Evolutionary conservation across 2,113 vertebrate species (phyloP).

Genomic region (Eolophus roseicapilla): DNA sequence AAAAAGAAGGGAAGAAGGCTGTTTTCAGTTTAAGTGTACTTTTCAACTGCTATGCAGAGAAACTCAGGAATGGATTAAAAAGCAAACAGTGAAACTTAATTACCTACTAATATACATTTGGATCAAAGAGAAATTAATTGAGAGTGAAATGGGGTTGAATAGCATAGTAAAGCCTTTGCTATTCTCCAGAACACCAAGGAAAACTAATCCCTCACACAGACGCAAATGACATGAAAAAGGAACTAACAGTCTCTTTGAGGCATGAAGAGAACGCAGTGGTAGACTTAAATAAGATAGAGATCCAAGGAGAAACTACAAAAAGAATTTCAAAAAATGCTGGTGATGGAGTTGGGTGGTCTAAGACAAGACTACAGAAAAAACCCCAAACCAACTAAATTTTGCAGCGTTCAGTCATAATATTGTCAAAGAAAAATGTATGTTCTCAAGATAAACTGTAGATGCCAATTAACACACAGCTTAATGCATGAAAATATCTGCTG

Average conservation of each 20-base stretch:
- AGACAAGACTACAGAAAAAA: not conserved
- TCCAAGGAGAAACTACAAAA: not conserved
- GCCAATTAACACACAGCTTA: not conserved
- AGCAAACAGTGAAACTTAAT: not conserved
- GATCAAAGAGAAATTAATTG: conserved; percentile 10
- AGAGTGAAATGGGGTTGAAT: not conserved
- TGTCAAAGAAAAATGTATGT: not conserved
- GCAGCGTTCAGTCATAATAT: not conserved
- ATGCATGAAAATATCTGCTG: not conserved
- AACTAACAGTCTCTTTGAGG: not conserved
- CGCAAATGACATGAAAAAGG: not conserved
- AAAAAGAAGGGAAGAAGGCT: not conserved
- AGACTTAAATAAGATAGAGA: not conserved
- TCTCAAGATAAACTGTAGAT: not conserved
- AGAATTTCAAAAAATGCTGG: not conserved
- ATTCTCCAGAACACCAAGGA: not conserved
- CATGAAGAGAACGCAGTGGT: not conserved
- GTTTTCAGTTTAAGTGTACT: not conserved
- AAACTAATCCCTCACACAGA: not conserved
- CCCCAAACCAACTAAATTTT: not conserved
- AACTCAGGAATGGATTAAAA: not conserved
- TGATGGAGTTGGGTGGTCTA: not conserved
- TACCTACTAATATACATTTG: not conserved
- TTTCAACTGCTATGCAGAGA: not conserved
- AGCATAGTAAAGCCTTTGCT: not conserved